phyloP scores from a whole-genome alignment of 1,140 invertebrate genomes.

The Halesus radiatus region DNA sequence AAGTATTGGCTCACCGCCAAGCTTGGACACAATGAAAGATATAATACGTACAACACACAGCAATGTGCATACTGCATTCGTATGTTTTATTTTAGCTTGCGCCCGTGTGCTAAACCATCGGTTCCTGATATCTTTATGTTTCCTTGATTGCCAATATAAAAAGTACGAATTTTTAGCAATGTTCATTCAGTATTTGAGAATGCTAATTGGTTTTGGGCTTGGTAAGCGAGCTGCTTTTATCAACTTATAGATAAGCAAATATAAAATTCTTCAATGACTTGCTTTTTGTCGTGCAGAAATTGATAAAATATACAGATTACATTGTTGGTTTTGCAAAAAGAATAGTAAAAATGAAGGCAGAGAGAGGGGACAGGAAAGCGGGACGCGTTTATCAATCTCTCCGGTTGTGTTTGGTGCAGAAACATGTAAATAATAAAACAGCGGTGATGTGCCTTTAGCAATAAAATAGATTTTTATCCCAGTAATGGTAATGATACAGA shows the following conservation, averaged over 20 bases:
- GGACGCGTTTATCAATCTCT: neutral
- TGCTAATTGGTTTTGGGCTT: no score
- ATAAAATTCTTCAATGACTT: no score
- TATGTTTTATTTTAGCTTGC: conserved; percentile 11
- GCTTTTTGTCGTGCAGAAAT: no score
- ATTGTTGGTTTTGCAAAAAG: neutral
- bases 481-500: no score
- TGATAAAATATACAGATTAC: no score
- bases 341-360: neutral
- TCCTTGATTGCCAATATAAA: no score
- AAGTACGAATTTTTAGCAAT: no score
- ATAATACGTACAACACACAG: conserved; percentile 46
- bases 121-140: neutral
- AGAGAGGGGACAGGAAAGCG: neutral
- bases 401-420: conserved; percentile 15
- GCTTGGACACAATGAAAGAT: conserved; percentile 43
- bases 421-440: conserved; percentile 24
- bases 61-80: conserved; percentile 42
- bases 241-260: no score
- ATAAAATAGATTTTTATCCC: no score
- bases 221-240: no score
- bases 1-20: conserved; percentile 43
- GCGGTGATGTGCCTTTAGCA: neutral
- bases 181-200: no score
- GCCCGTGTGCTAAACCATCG: neutral